Conservation (phyloP, 2,797 vertebrate genomes). For the Sphaeramia orbicularis region DNA sequence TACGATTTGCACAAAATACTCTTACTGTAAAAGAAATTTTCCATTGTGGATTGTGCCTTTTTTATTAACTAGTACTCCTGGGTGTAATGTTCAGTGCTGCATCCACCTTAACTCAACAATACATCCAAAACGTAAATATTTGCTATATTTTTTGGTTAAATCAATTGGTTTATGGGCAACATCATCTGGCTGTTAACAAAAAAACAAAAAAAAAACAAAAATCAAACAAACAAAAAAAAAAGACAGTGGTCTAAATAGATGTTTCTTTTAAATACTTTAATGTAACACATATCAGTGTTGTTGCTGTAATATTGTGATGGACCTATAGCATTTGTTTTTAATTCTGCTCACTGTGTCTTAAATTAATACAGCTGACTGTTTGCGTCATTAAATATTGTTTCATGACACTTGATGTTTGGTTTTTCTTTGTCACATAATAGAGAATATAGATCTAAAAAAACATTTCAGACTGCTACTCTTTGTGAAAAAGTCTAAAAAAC, state of each 20-base stretch:
- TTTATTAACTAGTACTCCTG: constrained; percentile 47
- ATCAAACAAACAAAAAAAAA: background rate
- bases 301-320: constrained; percentile 51
- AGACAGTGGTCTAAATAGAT: constrained; percentile 1
- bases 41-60: constrained; percentile 68
- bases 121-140: constrained; percentile 36
- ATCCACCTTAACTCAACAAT: constrained; percentile 37
- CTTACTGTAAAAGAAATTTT: constrained; percentile 24
- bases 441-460: background rate
- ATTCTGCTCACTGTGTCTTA: constrained; percentile 34
- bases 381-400: constrained; percentile 57
- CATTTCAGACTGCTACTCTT: background rate
- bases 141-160: constrained; percentile 37
- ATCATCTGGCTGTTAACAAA: background rate
- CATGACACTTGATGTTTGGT: background rate
- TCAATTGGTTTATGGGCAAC: constrained; percentile 2
- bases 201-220: constrained; percentile 22
- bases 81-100: constrained; percentile 58
- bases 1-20: constrained; percentile 51
- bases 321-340: constrained; percentile 27
- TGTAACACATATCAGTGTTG: constrained; percentile 37
- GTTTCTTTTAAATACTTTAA: constrained; percentile 10
- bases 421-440: background rate
- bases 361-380: constrained; percentile 27
- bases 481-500: background rate